phyloP scores from a whole-genome alignment of 2,888 invertebrate genomes.

The Tinea trinotella region DNA sequence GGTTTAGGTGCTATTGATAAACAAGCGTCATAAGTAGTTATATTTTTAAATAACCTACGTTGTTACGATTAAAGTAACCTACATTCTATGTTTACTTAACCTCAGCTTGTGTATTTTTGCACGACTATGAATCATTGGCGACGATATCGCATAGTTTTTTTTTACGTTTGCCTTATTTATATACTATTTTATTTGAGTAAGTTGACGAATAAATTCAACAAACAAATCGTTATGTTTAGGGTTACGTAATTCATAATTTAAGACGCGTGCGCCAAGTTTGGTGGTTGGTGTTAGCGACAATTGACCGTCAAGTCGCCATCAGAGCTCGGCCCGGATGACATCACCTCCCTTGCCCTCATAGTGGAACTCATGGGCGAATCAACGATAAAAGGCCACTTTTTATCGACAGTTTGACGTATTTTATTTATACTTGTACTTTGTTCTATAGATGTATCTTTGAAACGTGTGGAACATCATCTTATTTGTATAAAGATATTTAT shows the following conservation, averaged over 20 bases:
- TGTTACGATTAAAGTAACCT: not conserved
- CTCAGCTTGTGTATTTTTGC: too few relatives aligned
- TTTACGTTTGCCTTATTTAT: too few relatives aligned
- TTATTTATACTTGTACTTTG: too few relatives aligned
- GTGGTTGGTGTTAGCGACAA: constrained; percentile 31
- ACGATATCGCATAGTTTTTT: too few relatives aligned
- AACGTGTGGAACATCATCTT: too few relatives aligned
- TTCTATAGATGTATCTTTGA: too few relatives aligned
- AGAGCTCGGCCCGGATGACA: constrained; percentile 44
- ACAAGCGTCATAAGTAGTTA: not conserved
- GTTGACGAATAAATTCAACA: too few relatives aligned
- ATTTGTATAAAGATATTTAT: too few relatives aligned
- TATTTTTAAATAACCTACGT: not conserved
- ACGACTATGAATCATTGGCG: too few relatives aligned
- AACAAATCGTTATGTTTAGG: not conserved
- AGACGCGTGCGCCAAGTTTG: not conserved
- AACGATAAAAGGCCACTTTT: not conserved
- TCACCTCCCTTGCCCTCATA: constrained; percentile 29
- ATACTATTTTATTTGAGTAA: too few relatives aligned
- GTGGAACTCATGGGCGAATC: not conserved
- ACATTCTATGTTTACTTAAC: not conserved
- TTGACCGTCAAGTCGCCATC: constrained; percentile 28
- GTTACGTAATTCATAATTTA: not conserved
- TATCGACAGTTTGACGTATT: not conserved
- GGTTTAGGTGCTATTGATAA: not conserved